phyloP scores from a whole-genome alignment of 2,888 invertebrate genomes.

The Cataglyphis livida region DNA sequence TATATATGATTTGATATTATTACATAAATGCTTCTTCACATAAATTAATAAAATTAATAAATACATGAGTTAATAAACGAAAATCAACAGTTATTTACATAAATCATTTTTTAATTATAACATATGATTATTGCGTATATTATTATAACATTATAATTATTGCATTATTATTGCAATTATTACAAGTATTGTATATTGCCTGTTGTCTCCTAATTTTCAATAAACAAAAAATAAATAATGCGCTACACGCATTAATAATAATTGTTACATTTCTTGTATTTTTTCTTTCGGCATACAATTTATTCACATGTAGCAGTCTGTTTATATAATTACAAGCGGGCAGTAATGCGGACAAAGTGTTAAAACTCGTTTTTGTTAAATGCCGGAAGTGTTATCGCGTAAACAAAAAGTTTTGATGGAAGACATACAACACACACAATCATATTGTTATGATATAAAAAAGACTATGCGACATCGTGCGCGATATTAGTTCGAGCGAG shows the following conservation, averaged over 20 bases:
- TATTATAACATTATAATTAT: neutral
- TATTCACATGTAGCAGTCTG: neutral
- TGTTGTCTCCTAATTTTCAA: neutral
- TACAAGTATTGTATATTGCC: neutral
- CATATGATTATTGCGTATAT: too few relatives aligned
- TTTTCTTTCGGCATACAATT: neutral
- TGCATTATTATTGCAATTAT: neutral
- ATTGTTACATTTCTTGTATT: slow-evolving; percentile 5
- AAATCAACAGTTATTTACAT: neutral
- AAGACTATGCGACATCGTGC: neutral
- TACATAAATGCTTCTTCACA: neutral
- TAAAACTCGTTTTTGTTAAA: slow-evolving; percentile 25
- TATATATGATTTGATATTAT: neutral
- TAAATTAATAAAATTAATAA: too few relatives aligned
- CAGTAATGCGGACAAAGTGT: neutral
- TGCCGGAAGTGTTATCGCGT: slow-evolving; percentile 62
- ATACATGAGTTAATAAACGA: too few relatives aligned
- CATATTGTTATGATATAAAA: slow-evolving; percentile 59
- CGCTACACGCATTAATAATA: neutral
- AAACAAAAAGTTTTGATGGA: slow-evolving; percentile 42
- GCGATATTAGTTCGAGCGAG: slow-evolving; percentile 17
- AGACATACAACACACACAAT: slow-evolving; percentile 54
- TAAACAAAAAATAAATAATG: slow-evolving; percentile 18
- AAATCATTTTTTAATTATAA: neutral
- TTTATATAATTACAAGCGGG: neutral